Percentiles rank a stretch among this genome's conserved stretches.
Evolutionary conservation across 1,140 invertebrate genomes (phyloP).

Genomic region (Penaeus vannamei): DNA sequence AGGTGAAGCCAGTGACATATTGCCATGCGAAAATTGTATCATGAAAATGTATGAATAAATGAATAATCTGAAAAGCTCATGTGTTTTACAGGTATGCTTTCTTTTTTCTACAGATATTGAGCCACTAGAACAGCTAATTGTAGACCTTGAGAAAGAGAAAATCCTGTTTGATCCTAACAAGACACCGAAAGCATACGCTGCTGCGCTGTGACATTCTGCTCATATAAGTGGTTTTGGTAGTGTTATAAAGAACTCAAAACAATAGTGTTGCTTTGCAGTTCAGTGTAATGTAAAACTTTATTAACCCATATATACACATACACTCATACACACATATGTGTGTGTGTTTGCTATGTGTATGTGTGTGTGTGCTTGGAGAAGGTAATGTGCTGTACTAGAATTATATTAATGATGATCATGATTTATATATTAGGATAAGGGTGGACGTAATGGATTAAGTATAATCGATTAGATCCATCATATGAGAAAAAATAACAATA

Average conservation of each 20-base stretch:
- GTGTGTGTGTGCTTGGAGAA: background rate
- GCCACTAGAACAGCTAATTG: constrained; percentile 53
- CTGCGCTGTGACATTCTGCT: constrained; percentile 48
- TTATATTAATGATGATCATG: background rate
- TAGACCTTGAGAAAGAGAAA: constrained; percentile 53
- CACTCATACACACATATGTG: background rate
- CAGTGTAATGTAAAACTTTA: background rate
- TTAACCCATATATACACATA: background rate
- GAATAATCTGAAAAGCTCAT: background rate
- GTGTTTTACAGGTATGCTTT: background rate
- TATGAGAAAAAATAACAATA: no score
- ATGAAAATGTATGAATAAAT: background rate
- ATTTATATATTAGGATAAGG: background rate
- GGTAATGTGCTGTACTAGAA: background rate
- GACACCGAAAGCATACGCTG: constrained; percentile 35
- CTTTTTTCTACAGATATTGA: constrained; percentile 33
- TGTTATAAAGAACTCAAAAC: background rate
- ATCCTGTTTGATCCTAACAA: constrained; percentile 42
- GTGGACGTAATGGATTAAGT: no score
- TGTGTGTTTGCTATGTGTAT: background rate
- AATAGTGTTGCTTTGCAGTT: background rate
- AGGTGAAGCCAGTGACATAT: background rate
- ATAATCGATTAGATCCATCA: no score
- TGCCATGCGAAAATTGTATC: background rate
- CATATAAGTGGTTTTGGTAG: background rate